These are phyloP conservation scores for Empidonax alnorum DNA, from an alignment of 2,113 vertebrate species.

Conservation along the genomic window DNA sequence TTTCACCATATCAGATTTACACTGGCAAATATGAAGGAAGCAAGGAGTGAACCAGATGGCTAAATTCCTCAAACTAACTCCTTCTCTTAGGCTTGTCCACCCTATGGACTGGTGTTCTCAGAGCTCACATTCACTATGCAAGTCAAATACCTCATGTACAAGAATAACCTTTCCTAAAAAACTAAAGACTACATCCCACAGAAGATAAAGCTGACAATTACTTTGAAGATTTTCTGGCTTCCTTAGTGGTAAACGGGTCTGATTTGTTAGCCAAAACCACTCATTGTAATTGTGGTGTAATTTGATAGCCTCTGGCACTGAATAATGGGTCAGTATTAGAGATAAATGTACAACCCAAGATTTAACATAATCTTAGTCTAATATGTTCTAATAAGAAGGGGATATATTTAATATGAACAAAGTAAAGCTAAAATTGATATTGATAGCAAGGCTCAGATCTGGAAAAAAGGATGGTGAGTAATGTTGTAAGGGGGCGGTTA, in stretches of 20 bases:
- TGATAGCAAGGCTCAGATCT: not conserved
- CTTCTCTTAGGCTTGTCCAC: not conserved
- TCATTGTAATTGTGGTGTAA: not conserved
- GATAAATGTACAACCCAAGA: not conserved
- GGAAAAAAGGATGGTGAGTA: not conserved
- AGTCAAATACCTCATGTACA: not conserved
- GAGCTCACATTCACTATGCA: accelerated
- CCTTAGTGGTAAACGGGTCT: not conserved
- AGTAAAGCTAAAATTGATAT: not conserved
- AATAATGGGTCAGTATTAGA: not conserved
- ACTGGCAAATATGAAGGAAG: not conserved
- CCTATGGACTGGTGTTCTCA: not conserved
- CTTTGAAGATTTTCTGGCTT: not conserved
- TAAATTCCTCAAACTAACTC: not conserved
- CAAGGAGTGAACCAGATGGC: not conserved
- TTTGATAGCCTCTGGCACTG: not conserved
- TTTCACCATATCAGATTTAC: not conserved
- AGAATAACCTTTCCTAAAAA: not conserved
- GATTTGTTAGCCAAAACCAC: not conserved
- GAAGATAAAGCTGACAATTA: not conserved
- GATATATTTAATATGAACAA: not conserved
- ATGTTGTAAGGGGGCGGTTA: not conserved
- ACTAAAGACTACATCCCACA: not conserved
- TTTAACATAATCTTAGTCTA: not conserved
- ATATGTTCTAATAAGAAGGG: not conserved